A percentile compares a stretch with the other conserved stretches of the same genome.
These are phyloP conservation scores for Bos javanicus DNA, from an alignment of 2,113 vertebrate genomes.

Conservation along the genomic window DNA sequence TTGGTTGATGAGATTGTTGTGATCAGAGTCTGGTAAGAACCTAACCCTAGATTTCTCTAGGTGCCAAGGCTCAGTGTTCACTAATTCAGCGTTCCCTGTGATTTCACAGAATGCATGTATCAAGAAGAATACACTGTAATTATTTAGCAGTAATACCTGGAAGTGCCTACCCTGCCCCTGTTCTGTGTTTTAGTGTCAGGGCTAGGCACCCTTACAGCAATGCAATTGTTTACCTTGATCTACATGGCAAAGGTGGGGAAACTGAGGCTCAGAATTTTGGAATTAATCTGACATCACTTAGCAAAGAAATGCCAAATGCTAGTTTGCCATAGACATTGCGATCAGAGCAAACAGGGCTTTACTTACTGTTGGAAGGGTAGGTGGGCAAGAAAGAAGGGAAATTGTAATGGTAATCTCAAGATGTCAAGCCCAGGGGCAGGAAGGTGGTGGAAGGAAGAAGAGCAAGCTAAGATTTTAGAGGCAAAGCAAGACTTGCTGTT, in stretches of 20 bases:
- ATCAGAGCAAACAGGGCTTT: not conserved
- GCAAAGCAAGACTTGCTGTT: not conserved
- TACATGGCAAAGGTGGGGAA: not conserved
- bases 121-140: not conserved
- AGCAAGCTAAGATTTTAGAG: not conserved
- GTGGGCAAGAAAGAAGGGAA: not conserved
- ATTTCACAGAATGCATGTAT: not conserved
- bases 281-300: not conserved
- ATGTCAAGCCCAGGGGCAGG: not conserved
- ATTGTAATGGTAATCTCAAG: not conserved
- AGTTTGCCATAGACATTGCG: not conserved
- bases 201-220: fast-evolving
- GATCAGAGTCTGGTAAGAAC: not conserved
- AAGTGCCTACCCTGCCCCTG: not conserved
- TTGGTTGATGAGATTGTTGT: not conserved
- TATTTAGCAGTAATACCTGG: not conserved
- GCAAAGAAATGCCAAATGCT: not conserved
- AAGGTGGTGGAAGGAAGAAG: not conserved
- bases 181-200: not conserved
- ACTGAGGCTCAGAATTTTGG: not conserved
- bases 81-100: not conserved
- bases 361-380: not conserved
- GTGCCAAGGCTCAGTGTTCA: not conserved
- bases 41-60: not conserved
- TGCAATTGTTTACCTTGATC: not conserved